phyloP scores from a whole-genome alignment of 1,140 invertebrate genomes.

The Apis cerana region DNA sequence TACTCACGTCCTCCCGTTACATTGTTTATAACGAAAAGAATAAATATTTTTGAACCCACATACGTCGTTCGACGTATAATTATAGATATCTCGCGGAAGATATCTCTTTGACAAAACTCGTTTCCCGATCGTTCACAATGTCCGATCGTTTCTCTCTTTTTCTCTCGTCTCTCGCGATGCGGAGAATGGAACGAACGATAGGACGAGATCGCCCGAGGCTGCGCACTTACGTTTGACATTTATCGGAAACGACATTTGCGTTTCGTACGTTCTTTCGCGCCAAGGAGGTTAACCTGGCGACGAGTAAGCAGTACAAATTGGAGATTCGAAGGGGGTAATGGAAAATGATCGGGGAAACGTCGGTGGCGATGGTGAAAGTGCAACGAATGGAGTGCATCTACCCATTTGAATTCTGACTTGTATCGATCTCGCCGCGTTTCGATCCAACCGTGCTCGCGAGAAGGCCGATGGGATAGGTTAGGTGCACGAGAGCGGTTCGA shows the following conservation, averaged over 20 bases:
- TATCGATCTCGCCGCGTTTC: neutral
- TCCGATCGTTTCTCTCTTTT: neutral
- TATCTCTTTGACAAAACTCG: constrained; percentile 29
- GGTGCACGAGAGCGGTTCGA: neutral
- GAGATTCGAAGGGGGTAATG: constrained; percentile 34
- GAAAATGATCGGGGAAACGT: constrained; percentile 32
- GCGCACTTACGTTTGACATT: constrained; percentile 63
- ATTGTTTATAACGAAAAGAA: neutral
- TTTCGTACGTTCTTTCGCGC: constrained; percentile 53
- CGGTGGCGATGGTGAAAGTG: neutral
- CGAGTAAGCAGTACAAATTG: constrained; percentile 54
- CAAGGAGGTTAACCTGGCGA: constrained; percentile 31
- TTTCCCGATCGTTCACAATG: neutral
- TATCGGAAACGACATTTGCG: constrained; percentile 66
- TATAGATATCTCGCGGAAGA: neutral
- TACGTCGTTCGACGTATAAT: neutral
- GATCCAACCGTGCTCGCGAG: neutral
- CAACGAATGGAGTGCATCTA: neutral
- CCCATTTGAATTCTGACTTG: constrained; percentile 3
- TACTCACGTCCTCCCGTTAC: too few relatives aligned
- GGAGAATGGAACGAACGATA: constrained; percentile 43
- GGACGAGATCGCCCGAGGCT: constrained; percentile 52
- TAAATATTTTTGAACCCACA: neutral
- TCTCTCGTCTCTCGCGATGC: neutral
- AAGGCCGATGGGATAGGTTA: neutral